These are phyloP conservation scores for Chiloscyllium punctatum DNA, from an alignment of 2,797 vertebrate genomes.

Conservation along the genomic window DNA sequence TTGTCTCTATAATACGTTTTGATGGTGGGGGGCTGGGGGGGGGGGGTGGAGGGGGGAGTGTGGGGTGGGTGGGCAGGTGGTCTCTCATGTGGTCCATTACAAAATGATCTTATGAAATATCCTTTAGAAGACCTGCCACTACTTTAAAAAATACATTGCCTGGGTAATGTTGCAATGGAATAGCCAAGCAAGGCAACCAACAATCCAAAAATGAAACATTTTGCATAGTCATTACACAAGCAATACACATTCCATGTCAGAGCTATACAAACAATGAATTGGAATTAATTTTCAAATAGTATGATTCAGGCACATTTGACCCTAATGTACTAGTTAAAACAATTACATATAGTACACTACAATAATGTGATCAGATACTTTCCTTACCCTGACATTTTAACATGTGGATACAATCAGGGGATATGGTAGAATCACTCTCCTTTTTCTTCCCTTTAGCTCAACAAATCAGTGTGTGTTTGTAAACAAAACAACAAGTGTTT, in stretches of 20 bases:
- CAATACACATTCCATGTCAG: not conserved
- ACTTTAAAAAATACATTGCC: not conserved
- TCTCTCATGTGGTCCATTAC: no score
- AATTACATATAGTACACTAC: not conserved
- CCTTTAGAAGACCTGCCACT: not conserved
- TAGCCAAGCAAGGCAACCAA: not conserved
- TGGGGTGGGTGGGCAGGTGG: no score
- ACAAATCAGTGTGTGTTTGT: no score
- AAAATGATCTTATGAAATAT: not conserved
- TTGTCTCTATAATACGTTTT: no score
- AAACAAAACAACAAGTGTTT: no score
- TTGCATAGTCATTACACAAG: not conserved
- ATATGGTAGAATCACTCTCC: no score
- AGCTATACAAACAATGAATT: not conserved
- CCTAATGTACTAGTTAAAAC: not conserved
- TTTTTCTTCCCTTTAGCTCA: no score
- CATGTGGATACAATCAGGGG: not conserved
- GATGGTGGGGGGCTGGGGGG: no score
- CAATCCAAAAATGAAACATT: constrained; percentile 14
- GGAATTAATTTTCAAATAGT: constrained; percentile 4
- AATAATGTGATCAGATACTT: not conserved
- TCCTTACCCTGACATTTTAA: not conserved
- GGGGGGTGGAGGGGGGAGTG: no score
- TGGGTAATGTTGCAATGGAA: constrained; percentile 26
- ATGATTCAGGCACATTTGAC: not conserved